Evolutionary conservation across 2,113 vertebrate species (phyloP).

Genomic region (Passer montanus): DNA sequence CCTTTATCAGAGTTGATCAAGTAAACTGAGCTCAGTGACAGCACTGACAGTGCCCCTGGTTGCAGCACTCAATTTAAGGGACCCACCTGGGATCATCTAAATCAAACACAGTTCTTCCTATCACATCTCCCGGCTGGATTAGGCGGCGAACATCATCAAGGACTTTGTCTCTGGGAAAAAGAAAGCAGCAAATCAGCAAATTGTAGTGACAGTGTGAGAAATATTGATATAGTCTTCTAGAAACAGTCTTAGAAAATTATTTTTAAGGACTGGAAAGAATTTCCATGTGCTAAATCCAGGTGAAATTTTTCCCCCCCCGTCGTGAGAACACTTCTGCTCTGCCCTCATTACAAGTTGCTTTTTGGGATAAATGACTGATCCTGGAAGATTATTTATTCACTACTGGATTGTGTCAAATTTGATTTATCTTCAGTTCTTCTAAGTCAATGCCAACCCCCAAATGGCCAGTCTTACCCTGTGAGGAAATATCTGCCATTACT

Average conservation of each 20-base stretch:
- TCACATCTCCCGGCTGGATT: conserved; percentile 78
- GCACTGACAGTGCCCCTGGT: background rate
- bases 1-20: background rate
- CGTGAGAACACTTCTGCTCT: background rate
- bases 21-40: background rate
- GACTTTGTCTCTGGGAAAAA: conserved; percentile 82
- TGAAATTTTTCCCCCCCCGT: background rate
- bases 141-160: conserved; percentile 86
- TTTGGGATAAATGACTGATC: background rate
- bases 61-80: background rate
- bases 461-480: background rate
- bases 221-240: background rate
- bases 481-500: background rate
- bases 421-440: background rate
- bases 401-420: background rate
- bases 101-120: conserved; percentile 87
- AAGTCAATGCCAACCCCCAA: background rate
- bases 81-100: conserved; percentile 83
- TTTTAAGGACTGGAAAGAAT: background rate
- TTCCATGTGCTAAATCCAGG: background rate
- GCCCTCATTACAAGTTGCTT: background rate
- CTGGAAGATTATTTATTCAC: background rate
- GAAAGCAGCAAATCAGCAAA: background rate
- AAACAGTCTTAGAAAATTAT: background rate
- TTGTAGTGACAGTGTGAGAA: background rate